A percentile compares a stretch with the other conserved stretches of the same genome.
These are phyloP conservation scores for Drosophila paramelanica DNA, from an alignment of 2,888 invertebrate species.

Conservation along the genomic window DNA sequence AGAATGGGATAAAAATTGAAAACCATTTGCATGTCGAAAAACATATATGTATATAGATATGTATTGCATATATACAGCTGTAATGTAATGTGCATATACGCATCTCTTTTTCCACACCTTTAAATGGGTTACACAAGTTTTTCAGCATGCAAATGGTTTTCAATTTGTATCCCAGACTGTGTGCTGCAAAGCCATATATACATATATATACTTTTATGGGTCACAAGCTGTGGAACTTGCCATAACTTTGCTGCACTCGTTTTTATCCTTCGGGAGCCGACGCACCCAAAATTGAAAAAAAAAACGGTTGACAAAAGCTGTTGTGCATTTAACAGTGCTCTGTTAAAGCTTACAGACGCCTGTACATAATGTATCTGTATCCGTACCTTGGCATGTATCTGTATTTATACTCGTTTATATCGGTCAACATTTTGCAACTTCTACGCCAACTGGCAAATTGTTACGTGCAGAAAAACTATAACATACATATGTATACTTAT, in stretches of 20 bases:
- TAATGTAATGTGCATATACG: too few relatives aligned
- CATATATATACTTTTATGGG: constrained; percentile 49
- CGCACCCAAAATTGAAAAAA: constrained; percentile 13
- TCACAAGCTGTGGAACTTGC: constrained; percentile 62
- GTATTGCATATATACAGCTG: too few relatives aligned
- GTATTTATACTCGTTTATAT: constrained; percentile 45
- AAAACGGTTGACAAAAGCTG: constrained; percentile 36
- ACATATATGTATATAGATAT: constrained; percentile 1
- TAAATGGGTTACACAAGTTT: too few relatives aligned
- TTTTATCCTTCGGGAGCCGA: constrained; percentile 59
- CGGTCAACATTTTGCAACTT: constrained; percentile 37
- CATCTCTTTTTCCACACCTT: too few relatives aligned
- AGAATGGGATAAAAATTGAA: constrained; percentile 23
- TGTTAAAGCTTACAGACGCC: constrained; percentile 24
- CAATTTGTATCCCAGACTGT: too few relatives aligned
- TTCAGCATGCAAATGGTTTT: too few relatives aligned
- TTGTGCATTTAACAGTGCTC: constrained; percentile 36
- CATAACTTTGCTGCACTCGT: constrained; percentile 69
- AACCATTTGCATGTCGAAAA: constrained; percentile 40
- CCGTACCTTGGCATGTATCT: constrained; percentile 29
- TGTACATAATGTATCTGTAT: constrained; percentile 11
- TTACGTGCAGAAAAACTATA: background rate
- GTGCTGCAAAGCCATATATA: too few relatives aligned
- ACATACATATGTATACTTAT: constrained; percentile 2
- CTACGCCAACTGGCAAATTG: constrained; percentile 1